Conservation (phyloP, 2,113 vertebrate species). For the Bagarius yarrelli region DNA sequence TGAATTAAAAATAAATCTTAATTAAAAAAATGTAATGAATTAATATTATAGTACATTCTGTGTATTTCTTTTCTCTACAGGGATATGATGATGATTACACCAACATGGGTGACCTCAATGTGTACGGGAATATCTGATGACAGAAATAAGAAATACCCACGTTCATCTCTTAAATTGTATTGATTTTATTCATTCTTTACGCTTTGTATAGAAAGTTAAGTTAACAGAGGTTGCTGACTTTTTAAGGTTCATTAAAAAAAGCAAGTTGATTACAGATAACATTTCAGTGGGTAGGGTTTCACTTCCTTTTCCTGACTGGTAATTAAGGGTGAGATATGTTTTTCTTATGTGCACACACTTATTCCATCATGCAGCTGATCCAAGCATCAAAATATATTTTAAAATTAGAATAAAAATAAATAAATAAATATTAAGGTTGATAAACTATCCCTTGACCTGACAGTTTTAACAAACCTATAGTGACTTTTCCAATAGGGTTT, state of each 20-base stretch:
- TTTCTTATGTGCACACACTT: not conserved
- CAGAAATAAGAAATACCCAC: not conserved
- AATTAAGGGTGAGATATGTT: not conserved
- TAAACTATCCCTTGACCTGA: not conserved
- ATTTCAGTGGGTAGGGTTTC: not conserved
- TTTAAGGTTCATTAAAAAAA: not conserved
- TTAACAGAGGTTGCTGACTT: not conserved
- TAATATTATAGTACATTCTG: not conserved
- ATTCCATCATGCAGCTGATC: not conserved
- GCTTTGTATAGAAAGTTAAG: not conserved
- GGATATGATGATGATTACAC: conserved; percentile 28
- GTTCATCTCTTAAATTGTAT: too few species aligned
- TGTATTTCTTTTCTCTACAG: not conserved
- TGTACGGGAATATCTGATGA: conserved; percentile 36
- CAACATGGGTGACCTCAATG: conserved; percentile 9
- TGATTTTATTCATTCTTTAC: not conserved
- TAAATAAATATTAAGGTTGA: too few species aligned
- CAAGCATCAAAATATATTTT: not conserved
- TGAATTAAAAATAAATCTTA: not conserved
- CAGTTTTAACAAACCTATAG: not conserved
- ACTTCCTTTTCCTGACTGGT: conserved; percentile 1
- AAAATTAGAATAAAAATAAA: not conserved
- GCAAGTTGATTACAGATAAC: not conserved
- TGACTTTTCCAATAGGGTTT: not conserved
- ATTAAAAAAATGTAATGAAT: not conserved